These are phyloP conservation scores for Drosophila neotestacea DNA, from an alignment of 2,888 invertebrate species.

Conservation along the genomic window DNA sequence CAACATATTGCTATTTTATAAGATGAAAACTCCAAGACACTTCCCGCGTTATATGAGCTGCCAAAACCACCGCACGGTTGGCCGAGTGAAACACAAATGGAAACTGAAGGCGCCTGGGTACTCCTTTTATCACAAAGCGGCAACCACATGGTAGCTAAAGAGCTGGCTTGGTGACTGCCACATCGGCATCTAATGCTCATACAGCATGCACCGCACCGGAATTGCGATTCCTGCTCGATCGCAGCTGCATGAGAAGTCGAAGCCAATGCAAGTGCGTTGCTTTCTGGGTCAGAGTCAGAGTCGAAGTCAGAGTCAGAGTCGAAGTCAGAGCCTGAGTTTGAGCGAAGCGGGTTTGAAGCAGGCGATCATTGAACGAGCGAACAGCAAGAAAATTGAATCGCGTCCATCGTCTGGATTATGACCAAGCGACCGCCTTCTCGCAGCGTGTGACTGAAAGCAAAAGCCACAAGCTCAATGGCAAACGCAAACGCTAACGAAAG, in stretches of 20 bases:
- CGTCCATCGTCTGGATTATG: constrained; percentile 55
- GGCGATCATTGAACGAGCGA: constrained; percentile 41
- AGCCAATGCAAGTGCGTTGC: constrained; percentile 41
- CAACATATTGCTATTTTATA: constrained; percentile 30
- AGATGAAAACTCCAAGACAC: constrained; percentile 2
- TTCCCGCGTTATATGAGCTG: constrained; percentile 21
- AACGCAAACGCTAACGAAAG: constrained; percentile 67
- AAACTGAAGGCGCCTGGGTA: constrained; percentile 55
- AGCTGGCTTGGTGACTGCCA: constrained; percentile 22
- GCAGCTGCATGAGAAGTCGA: constrained; percentile 33
- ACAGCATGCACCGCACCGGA: constrained; percentile 64
- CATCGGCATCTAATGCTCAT: constrained; percentile 54
- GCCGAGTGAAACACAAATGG: constrained; percentile 72
- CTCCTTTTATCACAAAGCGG: constrained; percentile 72
- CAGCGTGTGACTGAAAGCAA: constrained; percentile 70
- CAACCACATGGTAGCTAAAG: constrained; percentile 33
- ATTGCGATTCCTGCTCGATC: constrained; percentile 65
- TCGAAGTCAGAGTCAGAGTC: constrained; percentile 42
- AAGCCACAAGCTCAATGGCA: constrained; percentile 46
- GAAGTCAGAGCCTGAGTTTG: constrained; percentile 31
- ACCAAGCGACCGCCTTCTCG: constrained; percentile 41
- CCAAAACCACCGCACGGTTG: constrained; percentile 62
- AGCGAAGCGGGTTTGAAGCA: constrained; percentile 36
- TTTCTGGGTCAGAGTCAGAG: constrained; percentile 75
- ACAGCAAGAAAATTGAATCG: constrained; percentile 57